These are phyloP conservation scores for Acholoe squamosa DNA, from an alignment of 2,888 invertebrate species.

Conservation along the genomic window DNA sequence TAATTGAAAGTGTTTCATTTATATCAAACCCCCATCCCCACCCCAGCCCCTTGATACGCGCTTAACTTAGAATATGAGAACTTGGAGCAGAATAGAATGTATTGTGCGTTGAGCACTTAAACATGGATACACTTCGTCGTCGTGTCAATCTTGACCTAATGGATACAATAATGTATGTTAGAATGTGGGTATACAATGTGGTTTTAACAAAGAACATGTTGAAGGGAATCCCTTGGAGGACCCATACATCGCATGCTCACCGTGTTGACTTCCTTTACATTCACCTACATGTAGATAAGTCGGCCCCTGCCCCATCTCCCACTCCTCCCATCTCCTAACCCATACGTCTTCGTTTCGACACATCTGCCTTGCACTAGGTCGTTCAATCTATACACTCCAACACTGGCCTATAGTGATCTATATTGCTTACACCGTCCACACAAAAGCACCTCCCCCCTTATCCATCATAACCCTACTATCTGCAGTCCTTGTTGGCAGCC, in stretches of 20 bases:
- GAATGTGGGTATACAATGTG: no score
- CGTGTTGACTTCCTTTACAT: background rate
- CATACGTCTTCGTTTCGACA: slow-evolving; percentile 25
- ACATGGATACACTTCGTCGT: no score
- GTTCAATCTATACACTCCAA: background rate
- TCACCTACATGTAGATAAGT: background rate
- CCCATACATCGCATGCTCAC: background rate
- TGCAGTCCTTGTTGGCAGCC: background rate
- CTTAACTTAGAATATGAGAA: no score
- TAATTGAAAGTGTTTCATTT: no score
- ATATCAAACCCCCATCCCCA: no score
- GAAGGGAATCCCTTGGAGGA: no score
- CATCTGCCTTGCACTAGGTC: background rate
- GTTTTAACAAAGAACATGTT: no score
- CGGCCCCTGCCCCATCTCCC: background rate
- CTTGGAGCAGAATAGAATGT: no score
- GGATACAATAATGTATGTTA: no score
- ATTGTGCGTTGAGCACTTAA: no score
- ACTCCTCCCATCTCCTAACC: background rate
- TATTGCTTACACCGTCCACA: background rate
- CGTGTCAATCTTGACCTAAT: no score
- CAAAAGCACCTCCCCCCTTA: background rate
- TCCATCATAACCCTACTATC: slow-evolving; percentile 15
- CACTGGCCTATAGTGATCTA: background rate
- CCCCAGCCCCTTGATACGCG: no score